These are phyloP conservation scores for Brachypteracias leptosomus DNA, from an alignment of 2,113 vertebrate genomes.

Conservation along the genomic window DNA sequence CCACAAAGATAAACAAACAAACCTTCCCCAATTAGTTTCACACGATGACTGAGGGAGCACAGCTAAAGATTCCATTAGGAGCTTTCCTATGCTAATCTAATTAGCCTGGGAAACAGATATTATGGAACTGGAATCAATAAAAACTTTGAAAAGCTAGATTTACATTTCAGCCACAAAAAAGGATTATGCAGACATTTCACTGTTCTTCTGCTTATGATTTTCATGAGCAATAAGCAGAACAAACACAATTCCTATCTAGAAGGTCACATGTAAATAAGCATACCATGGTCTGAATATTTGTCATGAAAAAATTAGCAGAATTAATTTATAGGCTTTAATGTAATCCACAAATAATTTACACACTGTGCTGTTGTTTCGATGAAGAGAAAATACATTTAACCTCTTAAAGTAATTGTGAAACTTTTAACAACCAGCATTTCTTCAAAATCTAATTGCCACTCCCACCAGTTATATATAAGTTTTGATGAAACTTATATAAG, in stretches of 20 bases:
- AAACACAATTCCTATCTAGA: not conserved
- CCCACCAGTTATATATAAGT: not conserved
- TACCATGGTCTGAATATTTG: not conserved
- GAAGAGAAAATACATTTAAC: not conserved
- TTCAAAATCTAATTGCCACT: not conserved
- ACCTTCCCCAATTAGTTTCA: slow-evolving; percentile 45
- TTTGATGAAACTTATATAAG: not conserved
- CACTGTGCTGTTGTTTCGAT: not conserved
- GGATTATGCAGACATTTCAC: not conserved
- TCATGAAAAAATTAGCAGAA: slow-evolving; percentile 1
- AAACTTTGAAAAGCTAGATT: not conserved
- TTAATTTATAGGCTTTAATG: not conserved
- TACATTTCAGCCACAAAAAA: slow-evolving; percentile 14
- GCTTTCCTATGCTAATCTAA: slow-evolving; percentile 41
- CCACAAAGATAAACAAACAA: slow-evolving; percentile 36
- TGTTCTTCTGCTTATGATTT: not conserved
- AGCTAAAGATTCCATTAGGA: slow-evolving; percentile 54
- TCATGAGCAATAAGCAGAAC: not conserved
- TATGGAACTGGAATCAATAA: slow-evolving; percentile 31
- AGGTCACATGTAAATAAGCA: not conserved
- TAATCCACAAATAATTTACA: not conserved
- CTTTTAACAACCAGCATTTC: not conserved
- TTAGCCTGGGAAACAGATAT: slow-evolving; percentile 24
- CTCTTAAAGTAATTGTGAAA: not conserved
- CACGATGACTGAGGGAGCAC: not conserved